Percentiles rank a stretch among this genome's conserved stretches.
Evolutionary conservation across 1,140 invertebrate genomes (phyloP).

Genomic region (Ceratina japonica): DNA sequence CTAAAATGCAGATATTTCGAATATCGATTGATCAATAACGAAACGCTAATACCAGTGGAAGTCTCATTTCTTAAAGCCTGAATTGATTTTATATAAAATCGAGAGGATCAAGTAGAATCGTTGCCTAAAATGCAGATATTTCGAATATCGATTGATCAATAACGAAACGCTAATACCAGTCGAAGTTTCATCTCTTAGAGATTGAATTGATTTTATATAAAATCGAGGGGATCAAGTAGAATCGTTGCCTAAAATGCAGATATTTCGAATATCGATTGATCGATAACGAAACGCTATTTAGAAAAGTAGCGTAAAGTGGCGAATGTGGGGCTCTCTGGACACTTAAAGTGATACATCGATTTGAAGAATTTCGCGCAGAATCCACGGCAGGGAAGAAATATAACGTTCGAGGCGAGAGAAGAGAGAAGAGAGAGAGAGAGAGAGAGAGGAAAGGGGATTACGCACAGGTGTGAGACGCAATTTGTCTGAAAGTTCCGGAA

Average conservation of each 20-base stretch:
- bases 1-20: too few species aligned
- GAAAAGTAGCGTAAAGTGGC: background rate
- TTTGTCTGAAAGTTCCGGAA: constrained; percentile 52
- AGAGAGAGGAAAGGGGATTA: background rate
- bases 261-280: background rate
- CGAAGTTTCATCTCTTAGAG: too few species aligned
- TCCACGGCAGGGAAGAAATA: background rate
- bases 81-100: too few species aligned
- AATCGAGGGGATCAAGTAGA: background rate
- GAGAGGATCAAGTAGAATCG: too few species aligned
- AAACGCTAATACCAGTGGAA: too few species aligned
- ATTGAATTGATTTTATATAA: background rate
- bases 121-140: too few species aligned
- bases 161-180: too few species aligned
- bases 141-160: too few species aligned
- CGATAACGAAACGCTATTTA: background rate
- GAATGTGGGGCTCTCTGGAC: background rate
- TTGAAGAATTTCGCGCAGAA: constrained; percentile 16
- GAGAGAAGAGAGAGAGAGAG: background rate
- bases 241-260: background rate
- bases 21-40: too few species aligned
- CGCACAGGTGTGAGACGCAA: background rate
- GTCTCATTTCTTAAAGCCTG: too few species aligned
- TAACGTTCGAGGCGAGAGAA: too few species aligned
- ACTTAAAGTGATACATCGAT: constrained; percentile 21